These are phyloP conservation scores for human DNA, from an alignment of 2,113 vertebrate genomes.

Conservation along the genomic window GRCh38 chr2:175429501-175430000, in stretches of 20 bases:
- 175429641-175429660: neutral
- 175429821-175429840: neutral
- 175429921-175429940: neutral
- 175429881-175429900: neutral
- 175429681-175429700: neutral
- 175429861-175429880: conserved; percentile 8
- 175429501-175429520: neutral
- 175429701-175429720: neutral
- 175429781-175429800: neutral
- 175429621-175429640: neutral
- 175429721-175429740: neutral
- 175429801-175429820: neutral
- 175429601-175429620: neutral
- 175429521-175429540: neutral
- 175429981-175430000: neutral
- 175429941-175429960: neutral
- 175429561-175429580: neutral
- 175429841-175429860: neutral
- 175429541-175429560: neutral
- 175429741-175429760: neutral
- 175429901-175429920: neutral
- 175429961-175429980: neutral
- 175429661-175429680: neutral
- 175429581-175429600: neutral
- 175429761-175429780: neutral